phyloP scores from a whole-genome alignment of 2,888 invertebrate species.

The Volucella bombylans region DNA sequence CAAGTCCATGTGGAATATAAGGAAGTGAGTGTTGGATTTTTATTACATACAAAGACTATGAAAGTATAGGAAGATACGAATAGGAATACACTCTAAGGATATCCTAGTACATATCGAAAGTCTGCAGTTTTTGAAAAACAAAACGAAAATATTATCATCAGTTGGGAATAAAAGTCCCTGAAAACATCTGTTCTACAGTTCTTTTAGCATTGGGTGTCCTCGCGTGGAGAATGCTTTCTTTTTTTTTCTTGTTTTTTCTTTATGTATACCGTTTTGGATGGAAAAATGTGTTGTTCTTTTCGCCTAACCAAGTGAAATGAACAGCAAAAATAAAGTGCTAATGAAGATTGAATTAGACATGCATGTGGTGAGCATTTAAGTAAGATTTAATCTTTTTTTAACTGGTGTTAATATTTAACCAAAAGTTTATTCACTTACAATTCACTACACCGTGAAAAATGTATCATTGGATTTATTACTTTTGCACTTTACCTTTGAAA shows the following conservation, averaged over 20 bases:
- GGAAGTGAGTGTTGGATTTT: slow-evolving; percentile 10
- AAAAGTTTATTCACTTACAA: too few relatives aligned
- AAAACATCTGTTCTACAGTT: slow-evolving; percentile 63
- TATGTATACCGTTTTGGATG: neutral
- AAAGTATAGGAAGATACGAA: neutral
- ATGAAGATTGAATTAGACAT: slow-evolving; percentile 21
- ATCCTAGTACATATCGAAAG: neutral
- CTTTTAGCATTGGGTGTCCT: slow-evolving; percentile 34
- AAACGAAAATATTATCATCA: slow-evolving; percentile 65
- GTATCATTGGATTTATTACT: too few relatives aligned
- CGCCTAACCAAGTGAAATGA: slow-evolving; percentile 12
- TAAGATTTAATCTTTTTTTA: slow-evolving; percentile 23
- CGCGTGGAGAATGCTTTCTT: slow-evolving; percentile 35
- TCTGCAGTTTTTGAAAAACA: slow-evolving; percentile 51
- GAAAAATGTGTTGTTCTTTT: neutral
- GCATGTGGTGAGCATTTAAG: slow-evolving; percentile 24
- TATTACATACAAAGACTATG: neutral
- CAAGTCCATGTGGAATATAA: slow-evolving; percentile 53
- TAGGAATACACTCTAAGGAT: neutral
- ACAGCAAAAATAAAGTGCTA: slow-evolving; percentile 39
- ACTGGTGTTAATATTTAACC: slow-evolving; percentile 28
- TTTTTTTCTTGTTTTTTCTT: neutral
- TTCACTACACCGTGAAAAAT: too few relatives aligned
- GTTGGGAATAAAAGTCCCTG: slow-evolving; percentile 60
- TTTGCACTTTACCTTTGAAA: too few relatives aligned